Base-by-base conservation (phyloP, 1,140 invertebrate genomes). In the Pogonomyrmex barbatus region DNA sequence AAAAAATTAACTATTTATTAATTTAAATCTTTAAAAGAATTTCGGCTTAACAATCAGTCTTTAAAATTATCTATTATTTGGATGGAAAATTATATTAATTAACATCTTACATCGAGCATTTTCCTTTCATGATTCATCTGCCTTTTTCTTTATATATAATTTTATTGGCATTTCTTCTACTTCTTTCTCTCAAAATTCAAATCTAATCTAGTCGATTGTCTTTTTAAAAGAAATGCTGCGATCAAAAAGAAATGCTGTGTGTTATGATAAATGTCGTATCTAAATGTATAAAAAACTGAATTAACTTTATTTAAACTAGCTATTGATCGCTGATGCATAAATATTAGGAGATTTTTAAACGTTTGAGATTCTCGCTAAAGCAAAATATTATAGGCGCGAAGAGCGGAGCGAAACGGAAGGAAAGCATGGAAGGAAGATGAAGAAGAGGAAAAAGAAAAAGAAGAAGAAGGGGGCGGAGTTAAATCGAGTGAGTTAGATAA, bases 401-500 rank as follows among this genome's bases (percentile, higher is more conserved):
- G 77, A 81, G 42, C 17, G 1, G 52, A 56, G 78, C 67, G 60
- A 71, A 88, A 47, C 50, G 68, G 65, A 58, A 86, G 47, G 8
- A 76, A 71, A 62, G 17, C 12, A 73, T 14, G 75, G 70, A 54
- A 65, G 76, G 71, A 78, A 58, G 42, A 68, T 50, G 56, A 77
- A 87, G 42, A 65, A 75, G 47, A 58, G 24, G 62, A 67, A 70
- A 60, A 78, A 85, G 39, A 81, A 68, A 76, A 85, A 84, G 82
- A 85, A 87, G 81, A 81, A 70, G 63, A 12, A 47, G 63, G 63
- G n/a, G 65, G 63, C 70, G 65, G 73, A 82, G 87, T 91, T 88
- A 87, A 88, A 86, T 89, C 86, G 86, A 91, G 90, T 91, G 86
- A 54, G 86, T 67, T 82, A 92, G 91, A 92, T 92, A 92, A 92